Evolutionary conservation across 2,888 invertebrate genomes (phyloP), one percentile per base, ranked within the genome.

Genomic region (Agrilus mali): DNA sequence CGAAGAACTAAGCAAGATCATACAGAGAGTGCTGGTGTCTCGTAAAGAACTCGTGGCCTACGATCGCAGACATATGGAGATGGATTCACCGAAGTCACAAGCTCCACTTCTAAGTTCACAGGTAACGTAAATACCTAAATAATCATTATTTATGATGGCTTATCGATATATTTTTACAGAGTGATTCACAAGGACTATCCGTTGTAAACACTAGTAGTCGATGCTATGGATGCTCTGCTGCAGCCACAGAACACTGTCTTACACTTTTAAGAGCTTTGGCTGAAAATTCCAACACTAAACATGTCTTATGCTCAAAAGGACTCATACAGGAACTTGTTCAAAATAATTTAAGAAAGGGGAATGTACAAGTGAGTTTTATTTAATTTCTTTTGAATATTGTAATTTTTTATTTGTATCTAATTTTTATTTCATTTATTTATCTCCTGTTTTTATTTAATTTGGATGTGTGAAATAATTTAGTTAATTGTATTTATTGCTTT

Each of bases 201-300:
- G 14, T 27, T 2, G 2, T 8, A 17, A 42, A 50, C 14, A 55
- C 63, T 15, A 66, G 72, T 1, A 81, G 80, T 50, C 77, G 82
- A 4, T 90, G 89, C 64, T 90, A 87, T 64, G 89, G 89, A 0
- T 90, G 89, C 59, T 86, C 93, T 2, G 78, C 88, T 43, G 83
- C 95, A 2, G 88, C 93, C 34, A 88, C 93, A 0, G 92, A 94
- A 63, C 94, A 94, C 63, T 96, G 95, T 63, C 74, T 96, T 27
- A 93, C 93, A 0, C 68, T 96, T 36, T 70, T 96, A 40, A 77
- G 93, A 34, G 94, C 94, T 31, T 73, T 96, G 53, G 92, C 93
- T 5, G 86, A 84, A 6, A 85, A 84, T 56, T 73, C 77, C 2
- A 77, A 78, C 4, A 83, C 87, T 20, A 77, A 89, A 45, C 73